phyloP scores from a whole-genome alignment of 2,888 invertebrate genomes.

The Melolontha melolontha region DNA sequence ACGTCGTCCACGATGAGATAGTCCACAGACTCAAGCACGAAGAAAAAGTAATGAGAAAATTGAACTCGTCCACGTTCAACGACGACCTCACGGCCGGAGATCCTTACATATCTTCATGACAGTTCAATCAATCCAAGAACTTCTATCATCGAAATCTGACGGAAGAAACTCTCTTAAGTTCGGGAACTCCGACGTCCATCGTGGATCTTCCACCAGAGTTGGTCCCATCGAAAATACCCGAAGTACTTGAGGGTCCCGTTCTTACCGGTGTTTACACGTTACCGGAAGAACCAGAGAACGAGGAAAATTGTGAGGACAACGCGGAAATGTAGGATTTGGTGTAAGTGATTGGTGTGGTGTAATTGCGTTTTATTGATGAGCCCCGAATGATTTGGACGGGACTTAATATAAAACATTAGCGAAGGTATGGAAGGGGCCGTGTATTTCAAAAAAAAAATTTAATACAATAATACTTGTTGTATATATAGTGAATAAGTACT shows the following conservation, averaged over 20 bases:
- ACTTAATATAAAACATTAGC: too few relatives aligned
- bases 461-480: too few relatives aligned
- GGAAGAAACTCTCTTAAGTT: slow-evolving; percentile 70
- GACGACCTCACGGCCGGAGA: slow-evolving; percentile 73
- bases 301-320: slow-evolving; percentile 66
- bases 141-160: slow-evolving; percentile 72
- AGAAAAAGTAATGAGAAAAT: slow-evolving; percentile 73
- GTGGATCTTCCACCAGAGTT: slow-evolving; percentile 60
- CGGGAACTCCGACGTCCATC: slow-evolving; percentile 67
- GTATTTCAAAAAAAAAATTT: too few relatives aligned
- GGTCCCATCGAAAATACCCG: slow-evolving; percentile 55
- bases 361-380: too few relatives aligned
- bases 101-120: slow-evolving; percentile 80
- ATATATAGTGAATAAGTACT: too few relatives aligned
- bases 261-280: slow-evolving; percentile 70
- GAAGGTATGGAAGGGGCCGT: too few relatives aligned
- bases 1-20: slow-evolving; percentile 89
- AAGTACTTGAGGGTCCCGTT: slow-evolving; percentile 63
- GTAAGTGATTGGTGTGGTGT: background rate
- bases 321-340: slow-evolving; percentile 39
- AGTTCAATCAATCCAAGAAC: slow-evolving; percentile 73
- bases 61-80: slow-evolving; percentile 70
- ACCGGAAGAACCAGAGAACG: slow-evolving; percentile 70
- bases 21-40: slow-evolving; percentile 80
- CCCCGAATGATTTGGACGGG: too few relatives aligned